phyloP scores from a whole-genome alignment of 2,888 invertebrate species.

The Erebia epiphron region DNA sequence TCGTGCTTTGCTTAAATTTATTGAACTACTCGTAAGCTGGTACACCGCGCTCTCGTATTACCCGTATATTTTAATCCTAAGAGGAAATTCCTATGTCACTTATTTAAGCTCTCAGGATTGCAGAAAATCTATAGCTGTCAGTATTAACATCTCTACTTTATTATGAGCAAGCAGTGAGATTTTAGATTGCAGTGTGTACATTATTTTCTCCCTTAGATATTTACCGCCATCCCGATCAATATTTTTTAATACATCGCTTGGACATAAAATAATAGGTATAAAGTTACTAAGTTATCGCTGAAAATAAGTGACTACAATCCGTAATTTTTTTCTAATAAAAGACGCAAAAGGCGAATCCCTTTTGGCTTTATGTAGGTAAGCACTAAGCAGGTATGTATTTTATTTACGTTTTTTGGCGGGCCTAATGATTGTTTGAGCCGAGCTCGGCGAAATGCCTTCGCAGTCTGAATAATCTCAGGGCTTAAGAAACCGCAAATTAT shows the following conservation, averaged over 20 bases:
- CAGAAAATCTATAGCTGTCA: not conserved
- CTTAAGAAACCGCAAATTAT: conserved; percentile 31
- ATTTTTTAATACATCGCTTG: too few species aligned
- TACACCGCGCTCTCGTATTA: conserved; percentile 6
- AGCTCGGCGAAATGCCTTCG: conserved; percentile 10
- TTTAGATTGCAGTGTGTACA: not conserved
- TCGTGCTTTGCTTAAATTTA: conserved; percentile 19
- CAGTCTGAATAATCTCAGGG: conserved; percentile 11
- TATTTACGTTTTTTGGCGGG: not conserved
- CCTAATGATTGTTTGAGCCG: conserved; percentile 6
- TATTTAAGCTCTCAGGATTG: not conserved
- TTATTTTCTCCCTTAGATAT: too few species aligned
- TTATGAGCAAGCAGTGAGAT: not conserved
- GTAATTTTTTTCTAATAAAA: not conserved
- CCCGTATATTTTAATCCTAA: not conserved
- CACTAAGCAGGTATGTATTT: not conserved
- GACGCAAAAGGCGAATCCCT: not conserved
- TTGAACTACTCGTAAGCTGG: conserved; percentile 1
- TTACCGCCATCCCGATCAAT: too few species aligned
- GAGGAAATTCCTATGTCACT: conserved; percentile 9
- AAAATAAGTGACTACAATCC: not conserved
- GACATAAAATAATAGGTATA: too few species aligned
- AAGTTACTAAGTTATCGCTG: not conserved
- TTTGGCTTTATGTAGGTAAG: not conserved
- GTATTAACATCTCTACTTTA: not conserved